Base-by-base conservation (phyloP, 2,113 vertebrate genomes). In the Sebastes fasciatus region DNA sequence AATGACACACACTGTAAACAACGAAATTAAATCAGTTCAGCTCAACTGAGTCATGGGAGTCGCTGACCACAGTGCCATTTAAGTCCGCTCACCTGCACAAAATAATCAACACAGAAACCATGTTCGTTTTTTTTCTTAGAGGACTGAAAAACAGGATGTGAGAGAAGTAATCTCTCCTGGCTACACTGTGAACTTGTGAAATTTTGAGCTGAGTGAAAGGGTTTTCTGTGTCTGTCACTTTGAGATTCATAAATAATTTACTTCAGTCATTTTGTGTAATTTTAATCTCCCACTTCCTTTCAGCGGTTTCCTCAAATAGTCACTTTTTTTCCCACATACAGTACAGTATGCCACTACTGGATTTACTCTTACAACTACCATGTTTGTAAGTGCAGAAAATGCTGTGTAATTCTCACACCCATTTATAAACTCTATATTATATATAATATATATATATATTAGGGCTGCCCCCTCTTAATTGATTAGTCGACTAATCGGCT, bases 161-260 rank as follows among this genome's bases (percentile, higher is more conserved):
- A 40, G 46, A 85, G 26, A 45, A 42, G 17, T 74, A 26, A 77
- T 43, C 62, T 51, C n/a, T 80, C 21, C 12, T 67, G 10, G 4
- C 68, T 57, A 34, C 49, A 26, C 64, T 58, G 40, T 26, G 63
- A 80, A 82, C 55, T 46, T 26, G 5, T 6, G 5, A 76, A 13
- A 63, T 52, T 48, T 61, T 42, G 43, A 74, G 61, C 34, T 34
- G 5, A 62, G 55, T 34, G 34, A 71, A 45, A 79, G 13, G 67
- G 9, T 51, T 74, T 83, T 85, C 60, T 77, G 21, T 42, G 71
- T 75, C 69, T 46, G 17, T 81, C 21, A 75, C 67, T 83, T 77
- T 88, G 21, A 81, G 60, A 76, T 79, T 64, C 17, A 86, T 78
- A 67, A 70, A 87, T 83, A 74, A 77, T 79, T 85, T 49, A 77